Evolutionary conservation across 2,797 vertebrate species (phyloP), one percentile per base, ranked within the genome.

Genomic region (Mionectes olivaceus): DNA sequence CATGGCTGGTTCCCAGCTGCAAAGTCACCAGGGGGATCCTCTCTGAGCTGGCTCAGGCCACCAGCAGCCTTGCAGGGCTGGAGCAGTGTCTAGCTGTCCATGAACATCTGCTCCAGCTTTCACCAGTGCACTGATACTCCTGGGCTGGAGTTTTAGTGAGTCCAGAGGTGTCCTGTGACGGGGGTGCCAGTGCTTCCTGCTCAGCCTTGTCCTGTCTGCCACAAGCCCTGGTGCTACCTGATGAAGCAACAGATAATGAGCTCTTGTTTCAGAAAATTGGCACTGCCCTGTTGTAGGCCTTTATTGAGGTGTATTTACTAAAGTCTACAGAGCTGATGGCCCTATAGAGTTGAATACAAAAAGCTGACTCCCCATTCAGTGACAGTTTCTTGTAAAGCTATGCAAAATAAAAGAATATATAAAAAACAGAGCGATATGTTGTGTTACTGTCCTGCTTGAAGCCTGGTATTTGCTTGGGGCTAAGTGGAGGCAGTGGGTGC

Each of bases 201-300:
- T 60, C 25, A 6, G 28, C 63, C 41, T 69, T 24, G 43, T 64
- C 79, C 90, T 50, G 39, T 49, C 67, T 49, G 49, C 52, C 39
- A 1, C 37, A 37, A 41, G 60, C 2, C 0, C 52, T 27, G 35
- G 7, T 10, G 4, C 52, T 52, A 2, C 0, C 0, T 19, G 63
- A 21, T 17, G 52, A 69, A 77, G 52, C 32, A 28, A 24, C 49
- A 37, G 56, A 37, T 23, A n/a, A 41, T 9, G 39, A 93, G 44
- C 27, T 70, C 39, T 46, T 33, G 18, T 60, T 46, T 71, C 73
- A 60, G 65, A 14, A 32, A 37, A 9, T 18, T 17, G n/a, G 44
- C 61, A 49, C 35, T 32, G 65, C 21, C 12, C 53, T 70, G 70
- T 25, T 35, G 17, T 6, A 32, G 69, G 32, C 13, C 27, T 73